Evolutionary conservation across 37 sponge, comb jelly and placozoan species (phyloP), one percentile per base, ranked within the genome.

Genomic region (Sycon ciliatum): DNA sequence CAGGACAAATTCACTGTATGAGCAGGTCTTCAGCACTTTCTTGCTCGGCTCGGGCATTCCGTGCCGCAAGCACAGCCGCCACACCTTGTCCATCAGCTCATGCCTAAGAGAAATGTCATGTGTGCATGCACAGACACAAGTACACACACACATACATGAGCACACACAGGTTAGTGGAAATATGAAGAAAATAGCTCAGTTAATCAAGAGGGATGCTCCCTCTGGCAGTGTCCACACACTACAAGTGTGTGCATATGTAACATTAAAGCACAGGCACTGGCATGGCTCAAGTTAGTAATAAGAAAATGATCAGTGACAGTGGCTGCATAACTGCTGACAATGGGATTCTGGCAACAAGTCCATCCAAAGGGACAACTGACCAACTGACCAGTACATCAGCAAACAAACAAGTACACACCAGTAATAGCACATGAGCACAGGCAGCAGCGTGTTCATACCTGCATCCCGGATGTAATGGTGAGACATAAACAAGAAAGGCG

Each of bases 401-500:
- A 42, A 42, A 42, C 13, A 13, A 42, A 18, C 13, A 42, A 9
- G 13, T 42, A 42, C 9, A 42, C 49, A 18, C 49, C 13, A 13
- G 49, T 42, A 13, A 42, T 42, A 42, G 49, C 49, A 18, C 49
- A 9, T 42, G 13, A 42, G 13, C 49, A 42, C 13, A 42, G 49
- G 13, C 49, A 42, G 49, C 13, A 42, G 49, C 13, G 49, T 42
- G 49, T 2, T 56, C 31, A 66, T 30, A 76, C 69, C 54, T 36
- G 35, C 57, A 5, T 31, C 27, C 34, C 5, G 86, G 78, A 56
- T 39, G 54, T 69, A 89, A 70, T 27, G 85, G 72, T 0, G 78
- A 84, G 49, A 78, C 80, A 76, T 89, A 94, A 26, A 74, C 79
- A 20, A 84, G 72, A 73, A 94, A 76, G 24, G 95, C 95, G 11